phyloP scores from a whole-genome alignment of 2,888 invertebrate genomes.

The Trachelus tabidus region DNA sequence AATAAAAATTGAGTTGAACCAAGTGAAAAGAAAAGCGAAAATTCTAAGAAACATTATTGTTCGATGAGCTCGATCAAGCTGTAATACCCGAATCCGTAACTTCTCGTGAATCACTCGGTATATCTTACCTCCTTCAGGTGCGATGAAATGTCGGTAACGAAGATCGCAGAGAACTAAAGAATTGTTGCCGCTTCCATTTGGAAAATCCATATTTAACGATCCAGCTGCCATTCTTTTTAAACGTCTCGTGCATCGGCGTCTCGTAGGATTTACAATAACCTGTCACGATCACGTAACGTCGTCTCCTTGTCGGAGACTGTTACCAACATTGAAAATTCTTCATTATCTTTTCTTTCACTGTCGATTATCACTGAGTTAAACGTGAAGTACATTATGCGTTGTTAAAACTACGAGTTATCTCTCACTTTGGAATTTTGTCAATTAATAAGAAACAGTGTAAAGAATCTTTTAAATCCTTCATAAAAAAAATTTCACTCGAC shows the following conservation, averaged over 20 bases:
- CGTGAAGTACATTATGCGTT: background rate
- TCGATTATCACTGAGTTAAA: background rate
- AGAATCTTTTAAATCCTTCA: background rate
- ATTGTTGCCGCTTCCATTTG: conserved; percentile 41
- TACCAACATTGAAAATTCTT: background rate
- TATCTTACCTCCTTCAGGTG: conserved; percentile 49
- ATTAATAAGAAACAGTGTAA: background rate
- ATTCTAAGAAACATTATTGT: too few relatives aligned
- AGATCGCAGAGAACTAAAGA: conserved; percentile 44
- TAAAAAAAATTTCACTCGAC: background rate
- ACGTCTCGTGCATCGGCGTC: background rate
- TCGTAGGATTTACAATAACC: background rate
- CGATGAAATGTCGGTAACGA: conserved; percentile 45
- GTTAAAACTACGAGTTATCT: background rate
- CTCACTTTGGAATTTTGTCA: background rate
- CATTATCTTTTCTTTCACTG: background rate
- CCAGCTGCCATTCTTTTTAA: background rate
- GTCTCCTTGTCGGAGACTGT: background rate
- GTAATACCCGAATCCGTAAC: background rate
- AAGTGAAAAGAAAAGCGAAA: too few relatives aligned
- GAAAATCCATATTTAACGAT: conserved; percentile 31
- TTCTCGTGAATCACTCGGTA: background rate
- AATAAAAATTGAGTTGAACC: too few relatives aligned
- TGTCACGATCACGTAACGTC: background rate
- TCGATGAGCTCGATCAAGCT: background rate